A percentile compares a stretch with the other conserved stretches of the same genome.
These are phyloP conservation scores for Trachelipus rathkii DNA, from an alignment of 1,140 invertebrate species.

Conservation along the genomic window DNA sequence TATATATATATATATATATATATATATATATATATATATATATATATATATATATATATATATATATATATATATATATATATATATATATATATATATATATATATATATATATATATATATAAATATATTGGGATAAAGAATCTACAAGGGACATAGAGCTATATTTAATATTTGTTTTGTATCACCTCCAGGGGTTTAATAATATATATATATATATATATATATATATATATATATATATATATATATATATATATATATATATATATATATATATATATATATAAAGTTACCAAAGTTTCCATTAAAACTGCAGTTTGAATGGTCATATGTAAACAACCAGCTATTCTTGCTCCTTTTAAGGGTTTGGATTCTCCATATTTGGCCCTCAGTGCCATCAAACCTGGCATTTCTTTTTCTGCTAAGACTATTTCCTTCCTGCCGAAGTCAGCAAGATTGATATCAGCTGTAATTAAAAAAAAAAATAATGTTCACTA, in stretches of 20 bases:
- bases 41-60: neutral
- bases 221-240: too few relatives aligned
- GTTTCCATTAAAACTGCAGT: slow-evolving; percentile 99
- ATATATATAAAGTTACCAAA: slow-evolving; percentile 62
- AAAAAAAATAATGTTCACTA: neutral
- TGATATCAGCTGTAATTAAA: slow-evolving; percentile 66
- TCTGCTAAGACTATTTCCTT: slow-evolving; percentile 95
- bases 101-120: too few relatives aligned
- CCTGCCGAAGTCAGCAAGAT: slow-evolving; percentile 85
- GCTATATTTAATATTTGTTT: too few relatives aligned
- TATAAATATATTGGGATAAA: too few relatives aligned
- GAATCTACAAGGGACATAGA: too few relatives aligned
- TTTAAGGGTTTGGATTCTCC: slow-evolving; percentile 79
- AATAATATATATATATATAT: too few relatives aligned
- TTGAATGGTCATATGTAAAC: slow-evolving; percentile 98
- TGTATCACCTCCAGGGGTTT: too few relatives aligned
- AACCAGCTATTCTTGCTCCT: slow-evolving; percentile 93
- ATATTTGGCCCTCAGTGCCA: slow-evolving; percentile 88
- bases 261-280: too few relatives aligned
- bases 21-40: neutral
- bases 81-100: too few relatives aligned
- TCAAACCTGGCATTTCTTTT: slow-evolving; percentile 98
- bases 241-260: too few relatives aligned
- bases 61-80: too few relatives aligned
- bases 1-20: neutral